These are phyloP conservation scores for Nautilus pompilius DNA, from an alignment of 1,140 invertebrate genomes.

Conservation along the genomic window DNA sequence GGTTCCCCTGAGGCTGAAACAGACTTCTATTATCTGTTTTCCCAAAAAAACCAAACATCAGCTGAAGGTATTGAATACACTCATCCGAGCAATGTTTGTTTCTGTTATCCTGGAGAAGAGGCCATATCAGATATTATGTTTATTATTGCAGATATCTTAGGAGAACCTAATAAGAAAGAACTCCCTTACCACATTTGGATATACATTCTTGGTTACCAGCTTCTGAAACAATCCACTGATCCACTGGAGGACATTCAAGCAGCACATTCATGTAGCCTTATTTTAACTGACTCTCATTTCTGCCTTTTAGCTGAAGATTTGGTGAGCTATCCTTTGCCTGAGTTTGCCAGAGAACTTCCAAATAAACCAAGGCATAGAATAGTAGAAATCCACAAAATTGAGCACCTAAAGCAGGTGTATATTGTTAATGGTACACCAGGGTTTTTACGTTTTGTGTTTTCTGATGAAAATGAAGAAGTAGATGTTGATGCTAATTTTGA, in stretches of 20 bases:
- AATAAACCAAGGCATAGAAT: conserved; percentile 39
- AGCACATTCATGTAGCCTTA: conserved; percentile 28
- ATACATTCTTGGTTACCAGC: conserved; percentile 35
- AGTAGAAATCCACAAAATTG: conserved; percentile 35
- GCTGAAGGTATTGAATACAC: conserved; percentile 39
- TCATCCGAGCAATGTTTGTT: conserved; percentile 44
- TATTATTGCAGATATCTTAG: conserved; percentile 23
- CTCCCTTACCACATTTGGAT: conserved; percentile 15
- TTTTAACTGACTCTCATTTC: conserved; percentile 43
- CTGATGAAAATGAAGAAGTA: conserved; percentile 45
- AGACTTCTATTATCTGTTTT: conserved; percentile 45
- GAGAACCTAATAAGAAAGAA: not conserved
- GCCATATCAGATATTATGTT: conserved; percentile 43
- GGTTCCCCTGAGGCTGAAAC: conserved; percentile 35
- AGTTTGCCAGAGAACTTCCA: conserved; percentile 46
- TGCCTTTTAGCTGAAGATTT: conserved; percentile 44
- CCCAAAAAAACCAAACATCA: conserved; percentile 34
- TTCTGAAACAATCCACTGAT: conserved; percentile 14
- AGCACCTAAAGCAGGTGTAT: conserved; percentile 39
- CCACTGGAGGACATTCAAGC: conserved; percentile 12
- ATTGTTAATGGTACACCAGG: conserved; percentile 22
- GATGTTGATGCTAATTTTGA: conserved; percentile 40
- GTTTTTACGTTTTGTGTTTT: conserved; percentile 38
- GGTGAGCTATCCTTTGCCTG: conserved; percentile 51
- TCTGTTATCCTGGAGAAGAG: conserved; percentile 50